Percentiles rank a stretch among this genome's conserved stretches.
These are phyloP conservation scores for Uria lomvia DNA, from an alignment of 2,113 vertebrate genomes.

Conservation along the genomic window DNA sequence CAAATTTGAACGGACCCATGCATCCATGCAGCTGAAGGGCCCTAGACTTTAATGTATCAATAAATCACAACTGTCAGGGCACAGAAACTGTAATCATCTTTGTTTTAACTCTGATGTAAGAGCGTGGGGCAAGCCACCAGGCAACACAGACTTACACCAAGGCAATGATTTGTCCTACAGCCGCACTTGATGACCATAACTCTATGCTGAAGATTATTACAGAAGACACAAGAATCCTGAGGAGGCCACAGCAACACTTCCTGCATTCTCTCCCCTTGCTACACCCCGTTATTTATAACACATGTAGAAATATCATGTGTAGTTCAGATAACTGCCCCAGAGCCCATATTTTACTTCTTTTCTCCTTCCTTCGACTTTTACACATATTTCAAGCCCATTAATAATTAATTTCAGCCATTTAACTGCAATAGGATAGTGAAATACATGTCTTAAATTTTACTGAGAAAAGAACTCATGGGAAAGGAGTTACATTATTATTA, in stretches of 20 bases:
- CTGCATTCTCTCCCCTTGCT: neutral
- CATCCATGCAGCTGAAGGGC: neutral
- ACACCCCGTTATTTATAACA: neutral
- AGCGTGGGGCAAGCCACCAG: neutral
- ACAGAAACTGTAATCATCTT: neutral
- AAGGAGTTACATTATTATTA: neutral
- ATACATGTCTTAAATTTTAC: neutral
- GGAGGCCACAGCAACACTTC: neutral
- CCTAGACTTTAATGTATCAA: neutral
- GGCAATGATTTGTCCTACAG: neutral
- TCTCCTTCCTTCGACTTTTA: neutral
- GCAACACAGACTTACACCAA: neutral
- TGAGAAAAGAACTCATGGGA: neutral
- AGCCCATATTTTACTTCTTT: neutral
- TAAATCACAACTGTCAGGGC: neutral
- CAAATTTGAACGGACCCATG: neutral
- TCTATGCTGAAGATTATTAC: neutral
- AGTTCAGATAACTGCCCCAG: neutral
- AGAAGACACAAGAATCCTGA: neutral
- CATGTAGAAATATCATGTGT: fast-evolving
- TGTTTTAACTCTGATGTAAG: neutral
- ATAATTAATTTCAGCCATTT: neutral
- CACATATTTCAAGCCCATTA: neutral
- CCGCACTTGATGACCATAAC: fast-evolving
- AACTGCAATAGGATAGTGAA: neutral